These are phyloP conservation scores for Lasiurus cinereus DNA, from an alignment of 2,113 vertebrate genomes.

Conservation along the genomic window DNA sequence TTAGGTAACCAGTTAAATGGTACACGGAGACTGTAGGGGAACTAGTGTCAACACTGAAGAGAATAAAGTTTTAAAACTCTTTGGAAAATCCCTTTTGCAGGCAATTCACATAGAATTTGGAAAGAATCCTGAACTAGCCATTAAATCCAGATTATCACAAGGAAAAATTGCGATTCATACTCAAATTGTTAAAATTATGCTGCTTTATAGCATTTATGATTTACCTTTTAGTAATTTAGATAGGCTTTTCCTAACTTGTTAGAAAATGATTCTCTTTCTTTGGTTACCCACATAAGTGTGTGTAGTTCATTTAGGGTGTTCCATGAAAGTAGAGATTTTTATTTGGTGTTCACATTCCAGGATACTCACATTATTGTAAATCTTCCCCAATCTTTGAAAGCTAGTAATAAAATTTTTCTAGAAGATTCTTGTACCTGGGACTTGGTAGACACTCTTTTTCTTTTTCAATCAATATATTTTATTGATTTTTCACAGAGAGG, in stretches of 20 bases:
- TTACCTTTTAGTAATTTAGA: not conserved
- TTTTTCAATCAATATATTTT: no score
- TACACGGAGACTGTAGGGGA: not conserved
- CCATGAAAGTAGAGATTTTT: not conserved
- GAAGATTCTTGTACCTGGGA: not conserved
- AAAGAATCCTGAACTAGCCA: not conserved
- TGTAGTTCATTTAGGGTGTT: not conserved
- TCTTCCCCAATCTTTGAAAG: not conserved
- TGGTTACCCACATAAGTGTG: not conserved
- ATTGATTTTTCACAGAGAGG: no score
- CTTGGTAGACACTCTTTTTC: not conserved
- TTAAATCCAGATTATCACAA: not conserved
- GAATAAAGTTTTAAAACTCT: not conserved
- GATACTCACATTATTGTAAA: not conserved
- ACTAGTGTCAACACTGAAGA: not conserved
- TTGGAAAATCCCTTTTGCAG: slow-evolving; percentile 26
- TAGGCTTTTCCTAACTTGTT: not conserved
- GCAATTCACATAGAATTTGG: not conserved
- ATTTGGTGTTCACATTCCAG: slow-evolving; percentile 1
- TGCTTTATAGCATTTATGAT: not conserved
- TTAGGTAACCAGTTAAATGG: slow-evolving; percentile 24
- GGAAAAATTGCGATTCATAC: not conserved
- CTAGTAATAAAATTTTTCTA: not conserved
- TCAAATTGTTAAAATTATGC: not conserved
- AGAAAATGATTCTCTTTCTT: not conserved